These are phyloP conservation scores for Haliclystus octoradiatus DNA, from an alignment of 30 jellyfish, hydroid and myxozoan genomes.

Conservation along the genomic window DNA sequence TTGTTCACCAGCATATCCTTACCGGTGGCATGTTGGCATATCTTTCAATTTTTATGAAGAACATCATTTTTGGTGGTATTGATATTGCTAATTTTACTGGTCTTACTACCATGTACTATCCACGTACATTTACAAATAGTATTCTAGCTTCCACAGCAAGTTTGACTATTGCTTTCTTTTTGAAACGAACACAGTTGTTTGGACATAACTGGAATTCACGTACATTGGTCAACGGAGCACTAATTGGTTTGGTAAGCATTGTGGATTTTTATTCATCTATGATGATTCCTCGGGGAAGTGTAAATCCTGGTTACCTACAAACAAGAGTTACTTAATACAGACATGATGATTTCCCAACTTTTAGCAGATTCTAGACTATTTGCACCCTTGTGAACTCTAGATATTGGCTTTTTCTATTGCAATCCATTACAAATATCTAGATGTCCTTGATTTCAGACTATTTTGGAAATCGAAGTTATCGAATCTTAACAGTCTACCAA, in stretches of 20 bases:
- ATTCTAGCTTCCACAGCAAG: constrained; percentile 70
- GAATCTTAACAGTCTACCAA: too few species aligned
- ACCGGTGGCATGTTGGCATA: constrained; percentile 62
- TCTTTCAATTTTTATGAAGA: neutral
- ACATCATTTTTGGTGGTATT: neutral
- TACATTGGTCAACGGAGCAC: constrained; percentile 72
- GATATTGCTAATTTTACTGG: neutral
- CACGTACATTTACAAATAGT: constrained; percentile 40
- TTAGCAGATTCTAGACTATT: too few species aligned
- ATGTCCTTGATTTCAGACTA: too few species aligned
- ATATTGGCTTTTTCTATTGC: too few species aligned
- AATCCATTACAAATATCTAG: too few species aligned
- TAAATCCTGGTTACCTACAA: too few species aligned
- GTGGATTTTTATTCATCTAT: neutral
- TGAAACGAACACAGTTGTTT: constrained; percentile 34
- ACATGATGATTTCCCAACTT: too few species aligned
- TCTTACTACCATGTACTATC: too few species aligned
- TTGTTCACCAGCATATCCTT: constrained; percentile 78
- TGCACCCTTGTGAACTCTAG: too few species aligned
- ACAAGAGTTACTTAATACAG: too few species aligned
- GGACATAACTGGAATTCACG: constrained; percentile 66
- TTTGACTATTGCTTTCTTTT: constrained; percentile 43
- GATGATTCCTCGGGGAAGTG: too few species aligned
- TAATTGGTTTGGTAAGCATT: constrained; percentile 70
- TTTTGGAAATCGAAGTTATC: too few species aligned